Conservation (phyloP, 2,888 invertebrate genomes). For the Caenorhabditis sulstoni region DNA sequence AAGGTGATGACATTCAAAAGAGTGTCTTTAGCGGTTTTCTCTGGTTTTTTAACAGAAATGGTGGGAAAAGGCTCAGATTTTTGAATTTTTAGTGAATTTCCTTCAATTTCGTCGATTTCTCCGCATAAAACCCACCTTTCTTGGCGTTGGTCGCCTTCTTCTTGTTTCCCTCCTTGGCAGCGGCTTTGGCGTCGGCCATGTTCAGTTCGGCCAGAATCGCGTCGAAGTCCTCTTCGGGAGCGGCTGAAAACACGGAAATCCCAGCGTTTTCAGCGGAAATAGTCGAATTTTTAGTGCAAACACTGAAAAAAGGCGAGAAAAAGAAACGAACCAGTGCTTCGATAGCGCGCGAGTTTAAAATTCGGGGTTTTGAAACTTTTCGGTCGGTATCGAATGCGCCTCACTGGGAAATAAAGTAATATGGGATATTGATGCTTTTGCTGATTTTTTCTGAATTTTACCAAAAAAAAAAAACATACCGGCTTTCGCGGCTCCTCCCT, state of each 20-base stretch:
- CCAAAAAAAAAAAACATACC: slow-evolving; percentile 1
- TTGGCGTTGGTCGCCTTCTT: slow-evolving; percentile 60
- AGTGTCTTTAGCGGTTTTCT: too few relatives aligned
- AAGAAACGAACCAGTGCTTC: slow-evolving; percentile 7
- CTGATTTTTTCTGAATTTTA: background rate
- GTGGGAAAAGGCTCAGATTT: too few relatives aligned
- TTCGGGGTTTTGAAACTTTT: slow-evolving; percentile 35
- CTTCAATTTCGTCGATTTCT: too few relatives aligned
- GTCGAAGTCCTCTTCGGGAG: slow-evolving; percentile 76
- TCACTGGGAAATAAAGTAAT: slow-evolving; percentile 16
- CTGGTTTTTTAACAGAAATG: too few relatives aligned
- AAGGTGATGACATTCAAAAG: too few relatives aligned
- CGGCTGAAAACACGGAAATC: slow-evolving; percentile 27
- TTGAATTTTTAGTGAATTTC: too few relatives aligned
- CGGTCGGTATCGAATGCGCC: slow-evolving; percentile 35
- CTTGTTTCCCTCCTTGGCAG: slow-evolving; percentile 70
- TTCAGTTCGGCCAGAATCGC: slow-evolving; percentile 77
- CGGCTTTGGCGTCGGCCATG: slow-evolving; percentile 64
- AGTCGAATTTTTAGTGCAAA: too few relatives aligned
- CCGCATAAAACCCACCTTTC: slow-evolving; percentile 54
- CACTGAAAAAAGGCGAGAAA: too few relatives aligned
- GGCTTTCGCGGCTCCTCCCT: slow-evolving; percentile 43
- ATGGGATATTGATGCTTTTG: too few relatives aligned
- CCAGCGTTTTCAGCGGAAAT: background rate
- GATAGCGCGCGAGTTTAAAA: slow-evolving; percentile 41